These are phyloP conservation scores for Tenthredo livida DNA, from an alignment of 2,888 invertebrate species.

Conservation along the genomic window DNA sequence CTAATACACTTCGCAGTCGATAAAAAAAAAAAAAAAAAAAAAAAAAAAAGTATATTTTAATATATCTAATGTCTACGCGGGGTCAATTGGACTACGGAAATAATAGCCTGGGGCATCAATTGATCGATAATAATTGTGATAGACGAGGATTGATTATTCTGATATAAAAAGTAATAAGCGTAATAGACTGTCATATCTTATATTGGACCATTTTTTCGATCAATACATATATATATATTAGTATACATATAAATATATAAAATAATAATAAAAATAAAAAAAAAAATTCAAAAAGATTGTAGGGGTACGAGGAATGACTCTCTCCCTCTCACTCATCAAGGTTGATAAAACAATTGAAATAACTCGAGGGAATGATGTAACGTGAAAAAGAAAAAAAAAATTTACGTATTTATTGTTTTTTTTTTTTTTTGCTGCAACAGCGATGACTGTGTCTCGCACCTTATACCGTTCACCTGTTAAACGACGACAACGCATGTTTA, in stretches of 20 bases:
- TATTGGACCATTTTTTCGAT: background rate
- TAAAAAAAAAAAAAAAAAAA: background rate
- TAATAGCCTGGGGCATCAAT: background rate
- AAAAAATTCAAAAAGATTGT: too few species aligned
- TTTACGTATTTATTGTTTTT: background rate
- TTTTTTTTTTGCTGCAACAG: background rate
- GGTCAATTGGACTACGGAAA: constrained; percentile 22
- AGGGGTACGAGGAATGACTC: too few species aligned
- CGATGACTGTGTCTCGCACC: constrained; percentile 24
- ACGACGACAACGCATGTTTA: constrained; percentile 15
- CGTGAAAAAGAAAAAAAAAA: background rate
- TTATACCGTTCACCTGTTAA: constrained; percentile 36
- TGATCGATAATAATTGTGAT: constrained; percentile 25
- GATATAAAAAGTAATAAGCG: constrained; percentile 17
- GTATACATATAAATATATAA: too few species aligned
- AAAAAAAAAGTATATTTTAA: background rate
- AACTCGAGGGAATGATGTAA: constrained; percentile 17
- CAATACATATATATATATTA: too few species aligned
- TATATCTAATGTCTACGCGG: background rate
- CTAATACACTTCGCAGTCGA: background rate
- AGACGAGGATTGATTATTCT: constrained; percentile 36
- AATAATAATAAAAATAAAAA: too few species aligned
- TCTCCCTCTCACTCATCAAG: too few species aligned
- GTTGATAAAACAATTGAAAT: background rate
- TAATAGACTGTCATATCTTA: background rate